Evolutionary conservation across 2,888 invertebrate species (phyloP), one percentile per base, ranked within the genome.

Genomic region (Coremacera marginata): DNA sequence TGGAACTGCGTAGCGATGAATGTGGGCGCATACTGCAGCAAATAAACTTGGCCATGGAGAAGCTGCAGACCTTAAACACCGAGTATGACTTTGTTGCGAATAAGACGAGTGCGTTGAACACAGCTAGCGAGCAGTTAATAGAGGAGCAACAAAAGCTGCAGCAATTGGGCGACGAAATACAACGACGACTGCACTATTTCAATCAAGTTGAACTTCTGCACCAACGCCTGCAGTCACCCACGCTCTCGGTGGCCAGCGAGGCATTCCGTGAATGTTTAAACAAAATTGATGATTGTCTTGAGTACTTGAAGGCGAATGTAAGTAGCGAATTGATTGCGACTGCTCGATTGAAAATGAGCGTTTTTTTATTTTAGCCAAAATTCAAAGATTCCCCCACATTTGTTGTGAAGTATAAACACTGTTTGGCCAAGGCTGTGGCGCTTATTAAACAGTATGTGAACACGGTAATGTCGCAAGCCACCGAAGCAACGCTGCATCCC

Each of bases 61-160:
- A 95, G 81, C 91, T 98, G 65, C 91, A 92, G 60, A 92, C 92
- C 57, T 89, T 98, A 0, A 92, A 94, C 60, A 92, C 93, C 73
- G 94, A 97, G 84, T 98, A 97, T 86, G 92, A 94, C 73, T 92
- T 95, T 86, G 98, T 98, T 0, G 95, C 97, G 0, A 94, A 94
- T 78, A 98, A 98, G 90, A 98, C 98, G 0, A 96, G 95, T 87
- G 95, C 96, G 0, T 90, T 98, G 5, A 97, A 98, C 87, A 93
- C 93, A 78, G 95, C 96, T 81, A 98, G 98, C 88, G 97, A 98
- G 85, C 95, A 98, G 85, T 90, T 98, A 8, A 92, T 98, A 79
- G 94, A 95, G 2, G 97, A 98, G 86, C 98, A 98, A 90, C 94
- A 93, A 71, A 93, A 94, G 83, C 90, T 98, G 8, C 95, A 95